phyloP scores from a whole-genome alignment of 2,113 vertebrate genomes.

The Ptilonorhynchus violaceus region DNA sequence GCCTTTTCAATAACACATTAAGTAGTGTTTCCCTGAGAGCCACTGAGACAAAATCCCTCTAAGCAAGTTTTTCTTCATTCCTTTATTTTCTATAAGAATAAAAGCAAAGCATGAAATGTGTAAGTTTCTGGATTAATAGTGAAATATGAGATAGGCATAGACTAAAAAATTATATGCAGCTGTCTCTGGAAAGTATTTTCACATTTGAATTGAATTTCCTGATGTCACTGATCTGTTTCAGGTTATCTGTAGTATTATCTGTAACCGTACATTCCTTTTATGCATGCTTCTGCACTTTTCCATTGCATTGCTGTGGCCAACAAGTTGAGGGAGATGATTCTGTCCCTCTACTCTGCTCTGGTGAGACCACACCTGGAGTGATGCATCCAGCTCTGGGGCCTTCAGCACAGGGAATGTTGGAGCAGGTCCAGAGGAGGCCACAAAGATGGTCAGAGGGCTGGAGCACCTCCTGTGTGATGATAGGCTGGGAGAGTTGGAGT shows the following conservation, averaged over 20 bases:
- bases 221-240: not conserved
- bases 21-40: not conserved
- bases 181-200: not conserved
- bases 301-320: not conserved
- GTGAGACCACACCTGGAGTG: not conserved
- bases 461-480: not conserved
- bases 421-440: not conserved
- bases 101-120: not conserved
- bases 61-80: not conserved
- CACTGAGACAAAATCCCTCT: not conserved
- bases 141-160: not conserved
- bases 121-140: not conserved
- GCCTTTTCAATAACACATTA: not conserved
- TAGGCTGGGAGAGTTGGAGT: not conserved
- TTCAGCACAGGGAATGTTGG: not conserved
- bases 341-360: not conserved
- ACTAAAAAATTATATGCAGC: not conserved
- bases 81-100: not conserved
- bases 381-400: not conserved
- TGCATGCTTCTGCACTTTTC: not conserved
- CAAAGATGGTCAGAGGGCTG: not conserved
- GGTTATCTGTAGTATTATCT: not conserved
- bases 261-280: not conserved
- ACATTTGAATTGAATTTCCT: not conserved
- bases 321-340: not conserved